These are phyloP conservation scores for Alfaro cultratus DNA, from an alignment of 2,797 vertebrate genomes.

Conservation along the genomic window DNA sequence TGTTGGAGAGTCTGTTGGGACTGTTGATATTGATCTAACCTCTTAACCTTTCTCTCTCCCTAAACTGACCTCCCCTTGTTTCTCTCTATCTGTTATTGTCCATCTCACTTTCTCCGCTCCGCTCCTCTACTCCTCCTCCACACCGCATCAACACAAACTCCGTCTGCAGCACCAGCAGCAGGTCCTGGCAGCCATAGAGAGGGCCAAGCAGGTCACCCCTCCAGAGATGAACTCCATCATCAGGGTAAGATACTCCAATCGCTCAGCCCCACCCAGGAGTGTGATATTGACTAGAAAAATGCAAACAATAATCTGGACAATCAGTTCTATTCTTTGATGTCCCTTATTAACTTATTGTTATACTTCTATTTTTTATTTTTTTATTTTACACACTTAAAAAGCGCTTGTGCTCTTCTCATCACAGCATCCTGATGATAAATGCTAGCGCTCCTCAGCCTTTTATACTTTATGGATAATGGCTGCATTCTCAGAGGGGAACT, in stretches of 20 bases:
- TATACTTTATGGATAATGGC: background rate
- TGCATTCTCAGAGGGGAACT: background rate
- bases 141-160: background rate
- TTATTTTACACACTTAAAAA: background rate
- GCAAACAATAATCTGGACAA: conserved; percentile 29
- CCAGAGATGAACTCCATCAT: conserved; percentile 99
- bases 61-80: conserved; percentile 49
- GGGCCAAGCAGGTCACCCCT: conserved; percentile 97
- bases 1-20: conserved; percentile 61
- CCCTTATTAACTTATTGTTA: conserved; percentile 7
- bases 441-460: background rate
- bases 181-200: conserved; percentile 95
- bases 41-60: conserved; percentile 44
- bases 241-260: conserved; percentile 84
- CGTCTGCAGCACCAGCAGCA: conserved; percentile 94
- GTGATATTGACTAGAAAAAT: conserved; percentile 16
- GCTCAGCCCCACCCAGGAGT: background rate
- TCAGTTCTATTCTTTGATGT: conserved; percentile 14
- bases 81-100: conserved; percentile 58
- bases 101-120: conserved; percentile 30
- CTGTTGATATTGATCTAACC: conserved; percentile 79
- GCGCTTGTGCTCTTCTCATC: background rate
- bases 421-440: conserved; percentile 17
- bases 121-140: background rate
- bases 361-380: background rate